Evolutionary conservation across 2,113 vertebrate species (phyloP), one percentile per base, ranked within the genome.

Genomic region (Paratilapia polleni): DNA sequence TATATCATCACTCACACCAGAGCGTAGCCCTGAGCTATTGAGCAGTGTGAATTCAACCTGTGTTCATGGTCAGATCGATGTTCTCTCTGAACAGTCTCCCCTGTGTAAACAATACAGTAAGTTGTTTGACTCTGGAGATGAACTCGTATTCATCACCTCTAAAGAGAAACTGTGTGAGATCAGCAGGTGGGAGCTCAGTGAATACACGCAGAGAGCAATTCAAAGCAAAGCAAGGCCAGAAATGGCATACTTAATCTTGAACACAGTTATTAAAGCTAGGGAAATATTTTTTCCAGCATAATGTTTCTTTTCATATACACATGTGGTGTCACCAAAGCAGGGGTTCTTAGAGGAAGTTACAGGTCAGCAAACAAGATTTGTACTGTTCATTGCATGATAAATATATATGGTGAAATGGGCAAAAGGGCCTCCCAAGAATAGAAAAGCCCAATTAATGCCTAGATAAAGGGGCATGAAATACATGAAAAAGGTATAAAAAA

Each of bases 101-200:
- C 86, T 80, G 89, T 89, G 93, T 91, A 92, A 92, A 93, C 92
- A 91, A 60, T 88, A 92, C 87, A 90, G 88, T 93, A 81, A 87
- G 89, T 88, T 84, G 82, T 88, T 89, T 92, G 92, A 91, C 89
- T 94, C 78, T 87, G 79, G 74, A 83, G 80, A 82, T 84, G 68
- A 81, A 91, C 83, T 85, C 86, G 60, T 89, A 92, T 91, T 94
- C 88, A 92, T 93, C 90, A 92, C 60, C 62, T 87, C 54, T 80
- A 85, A 89, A 91, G 77, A 83, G 85, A 93, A 80, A 85, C 87
- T 74, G 88, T 88, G 83, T 68, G 86, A 89, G 79, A 83, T 68
- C 78, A 63, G 78, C 47, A 0, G 64, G 68, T 64, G 80, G 76
- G 81, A 81, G 61, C 54, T 64, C 52, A 58, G 43, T 78, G 61